These are phyloP conservation scores for Pterophyllum scalare DNA, from an alignment of 2,113 vertebrate species.

Conservation along the genomic window DNA sequence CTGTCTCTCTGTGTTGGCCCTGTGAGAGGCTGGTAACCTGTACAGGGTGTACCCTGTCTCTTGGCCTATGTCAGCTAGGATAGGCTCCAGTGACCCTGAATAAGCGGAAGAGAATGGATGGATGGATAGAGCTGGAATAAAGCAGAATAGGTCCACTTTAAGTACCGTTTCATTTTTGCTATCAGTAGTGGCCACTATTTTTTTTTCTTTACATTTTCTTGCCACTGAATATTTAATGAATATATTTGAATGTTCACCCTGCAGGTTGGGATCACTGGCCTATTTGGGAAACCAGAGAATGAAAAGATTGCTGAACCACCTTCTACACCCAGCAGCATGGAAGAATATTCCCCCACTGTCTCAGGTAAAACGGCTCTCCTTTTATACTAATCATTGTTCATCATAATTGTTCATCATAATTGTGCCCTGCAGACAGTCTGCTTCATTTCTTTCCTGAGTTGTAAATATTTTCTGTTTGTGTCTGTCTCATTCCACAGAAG, in stretches of 20 bases:
- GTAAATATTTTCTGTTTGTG: neutral
- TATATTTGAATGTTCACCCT: slow-evolving; percentile 18
- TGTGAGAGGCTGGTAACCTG: too few species aligned
- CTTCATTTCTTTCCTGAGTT: neutral
- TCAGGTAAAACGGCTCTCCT: slow-evolving; percentile 65
- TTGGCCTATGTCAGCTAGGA: too few species aligned
- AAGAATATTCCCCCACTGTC: slow-evolving; percentile 64
- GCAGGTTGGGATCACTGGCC: slow-evolving; percentile 47
- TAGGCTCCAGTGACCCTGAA: too few species aligned
- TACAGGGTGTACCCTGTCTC: too few species aligned
- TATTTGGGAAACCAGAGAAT: slow-evolving; percentile 26
- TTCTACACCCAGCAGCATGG: slow-evolving; percentile 42
- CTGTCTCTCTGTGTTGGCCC: too few species aligned
- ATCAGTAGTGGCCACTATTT: neutral
- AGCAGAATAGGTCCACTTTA: too few species aligned
- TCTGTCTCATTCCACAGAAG: slow-evolving; percentile 64
- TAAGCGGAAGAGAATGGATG: too few species aligned
- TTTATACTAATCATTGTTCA: neutral
- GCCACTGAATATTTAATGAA: slow-evolving; percentile 7
- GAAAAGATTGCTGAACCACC: slow-evolving; percentile 11
- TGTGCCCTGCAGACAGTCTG: neutral
- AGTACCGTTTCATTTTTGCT: too few species aligned
- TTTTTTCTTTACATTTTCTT: neutral
- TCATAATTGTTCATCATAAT: too few species aligned
- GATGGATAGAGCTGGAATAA: too few species aligned